Conservation (phyloP, 2,888 invertebrate species). For the Anodontia alba region DNA sequence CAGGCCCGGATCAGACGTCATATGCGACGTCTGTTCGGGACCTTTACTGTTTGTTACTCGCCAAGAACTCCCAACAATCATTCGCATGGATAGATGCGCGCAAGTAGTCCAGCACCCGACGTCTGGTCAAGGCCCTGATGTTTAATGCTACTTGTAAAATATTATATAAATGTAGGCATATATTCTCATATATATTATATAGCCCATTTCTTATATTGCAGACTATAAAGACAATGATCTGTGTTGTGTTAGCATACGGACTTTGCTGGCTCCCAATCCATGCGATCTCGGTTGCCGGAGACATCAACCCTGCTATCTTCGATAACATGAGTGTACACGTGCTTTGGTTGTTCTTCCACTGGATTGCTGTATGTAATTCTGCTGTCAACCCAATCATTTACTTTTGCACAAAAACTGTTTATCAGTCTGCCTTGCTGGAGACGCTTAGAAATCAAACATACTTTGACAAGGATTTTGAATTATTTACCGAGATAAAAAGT, state of each 20-base stretch:
- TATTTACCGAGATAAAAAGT: no score
- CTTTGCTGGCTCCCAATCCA: constrained; percentile 98
- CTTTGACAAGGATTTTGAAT: no score
- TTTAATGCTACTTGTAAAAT: no score
- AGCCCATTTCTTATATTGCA: constrained; percentile 57
- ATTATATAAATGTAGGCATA: no score
- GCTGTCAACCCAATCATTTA: constrained; percentile 98
- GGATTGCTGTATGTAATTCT: constrained; percentile 97
- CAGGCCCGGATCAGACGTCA: no score
- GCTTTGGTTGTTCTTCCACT: constrained; percentile 86
- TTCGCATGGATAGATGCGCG: no score
- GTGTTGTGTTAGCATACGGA: constrained; percentile 96
- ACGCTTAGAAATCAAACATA: background rate
- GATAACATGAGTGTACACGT: constrained; percentile 61
- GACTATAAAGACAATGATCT: constrained; percentile 91
- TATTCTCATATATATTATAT: no score
- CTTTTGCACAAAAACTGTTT: constrained; percentile 97
- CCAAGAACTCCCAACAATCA: no score
- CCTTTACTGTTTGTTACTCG: no score
- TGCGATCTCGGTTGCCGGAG: constrained; percentile 92
- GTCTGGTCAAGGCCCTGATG: no score
- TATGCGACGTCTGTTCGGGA: no score
- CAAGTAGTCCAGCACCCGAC: no score
- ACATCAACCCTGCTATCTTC: constrained; percentile 68
- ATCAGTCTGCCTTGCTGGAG: constrained; percentile 53